These are phyloP conservation scores for Cariama cristata DNA, from an alignment of 2,113 vertebrate genomes.

Conservation along the genomic window DNA sequence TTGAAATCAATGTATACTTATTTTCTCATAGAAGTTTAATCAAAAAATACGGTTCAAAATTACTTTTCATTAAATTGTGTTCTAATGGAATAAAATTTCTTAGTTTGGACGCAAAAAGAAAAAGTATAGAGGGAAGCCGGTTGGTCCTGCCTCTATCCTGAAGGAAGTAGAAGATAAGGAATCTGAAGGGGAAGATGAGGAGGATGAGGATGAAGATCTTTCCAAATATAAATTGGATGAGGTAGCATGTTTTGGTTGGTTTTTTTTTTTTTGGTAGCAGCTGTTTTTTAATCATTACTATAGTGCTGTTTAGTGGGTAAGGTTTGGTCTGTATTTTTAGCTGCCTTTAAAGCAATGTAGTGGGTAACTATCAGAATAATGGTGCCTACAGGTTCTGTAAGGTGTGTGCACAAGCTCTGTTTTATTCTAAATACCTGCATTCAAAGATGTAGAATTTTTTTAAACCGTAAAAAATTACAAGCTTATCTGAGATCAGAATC, in stretches of 20 bases:
- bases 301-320: background rate
- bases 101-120: constrained; percentile 99
- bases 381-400: background rate
- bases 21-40: background rate
- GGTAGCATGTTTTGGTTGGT: constrained; percentile 49
- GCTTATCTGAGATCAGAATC: background rate
- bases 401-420: background rate
- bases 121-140: constrained; percentile 90
- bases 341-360: background rate
- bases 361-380: fast-evolving
- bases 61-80: background rate
- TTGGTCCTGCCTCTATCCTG: constrained; percentile 80
- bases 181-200: constrained; percentile 90
- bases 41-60: background rate
- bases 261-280: too few species aligned
- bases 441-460: background rate
- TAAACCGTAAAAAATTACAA: background rate
- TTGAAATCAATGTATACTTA: background rate
- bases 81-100: background rate
- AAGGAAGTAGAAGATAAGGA: constrained; percentile 92
- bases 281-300: background rate
- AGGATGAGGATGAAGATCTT: constrained; percentile 95
- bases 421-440: background rate
- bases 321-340: background rate
- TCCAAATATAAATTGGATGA: constrained; percentile 97